Evolutionary conservation across 2,797 vertebrate species (phyloP).

Genomic region (Diglossa cyanea): DNA sequence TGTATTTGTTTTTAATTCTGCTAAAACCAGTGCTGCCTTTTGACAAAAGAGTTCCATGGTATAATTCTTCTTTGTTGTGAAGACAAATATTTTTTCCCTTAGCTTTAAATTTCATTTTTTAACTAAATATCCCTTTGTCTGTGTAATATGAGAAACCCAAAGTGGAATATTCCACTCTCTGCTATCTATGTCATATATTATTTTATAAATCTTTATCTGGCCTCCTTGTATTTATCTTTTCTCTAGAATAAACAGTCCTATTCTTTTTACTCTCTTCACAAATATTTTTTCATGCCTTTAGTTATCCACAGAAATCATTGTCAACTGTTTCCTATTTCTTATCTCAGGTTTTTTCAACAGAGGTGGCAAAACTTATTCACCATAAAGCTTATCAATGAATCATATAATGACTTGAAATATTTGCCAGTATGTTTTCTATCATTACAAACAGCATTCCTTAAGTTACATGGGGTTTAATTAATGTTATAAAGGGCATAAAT

Average conservation of each 20-base stretch:
- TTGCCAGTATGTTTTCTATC: neutral
- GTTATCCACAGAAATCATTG: neutral
- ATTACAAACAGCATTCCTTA: neutral
- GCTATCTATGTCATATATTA: neutral
- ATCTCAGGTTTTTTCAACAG: neutral
- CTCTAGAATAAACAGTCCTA: neutral
- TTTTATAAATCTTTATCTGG: slow-evolving; percentile 42
- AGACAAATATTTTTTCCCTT: slow-evolving; percentile 32
- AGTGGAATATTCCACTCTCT: slow-evolving; percentile 1
- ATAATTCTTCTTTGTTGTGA: neutral
- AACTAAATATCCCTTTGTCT: slow-evolving; percentile 22
- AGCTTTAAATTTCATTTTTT: slow-evolving; percentile 26
- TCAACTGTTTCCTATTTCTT: slow-evolving; percentile 3
- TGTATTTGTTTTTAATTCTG: neutral
- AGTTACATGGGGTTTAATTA: neutral
- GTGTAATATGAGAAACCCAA: slow-evolving; percentile 22
- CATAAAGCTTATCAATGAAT: neutral
- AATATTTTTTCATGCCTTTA: neutral
- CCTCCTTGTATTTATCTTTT: slow-evolving; percentile 28
- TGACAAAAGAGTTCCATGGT: neutral
- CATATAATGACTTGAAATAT: neutral
- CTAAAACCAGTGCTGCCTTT: neutral
- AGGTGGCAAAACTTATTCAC: neutral
- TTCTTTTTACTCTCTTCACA: neutral
- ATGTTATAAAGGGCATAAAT: neutral